Evolutionary conservation across 2,888 invertebrate genomes (phyloP).

Genomic region (Parnassius mnemosyne): DNA sequence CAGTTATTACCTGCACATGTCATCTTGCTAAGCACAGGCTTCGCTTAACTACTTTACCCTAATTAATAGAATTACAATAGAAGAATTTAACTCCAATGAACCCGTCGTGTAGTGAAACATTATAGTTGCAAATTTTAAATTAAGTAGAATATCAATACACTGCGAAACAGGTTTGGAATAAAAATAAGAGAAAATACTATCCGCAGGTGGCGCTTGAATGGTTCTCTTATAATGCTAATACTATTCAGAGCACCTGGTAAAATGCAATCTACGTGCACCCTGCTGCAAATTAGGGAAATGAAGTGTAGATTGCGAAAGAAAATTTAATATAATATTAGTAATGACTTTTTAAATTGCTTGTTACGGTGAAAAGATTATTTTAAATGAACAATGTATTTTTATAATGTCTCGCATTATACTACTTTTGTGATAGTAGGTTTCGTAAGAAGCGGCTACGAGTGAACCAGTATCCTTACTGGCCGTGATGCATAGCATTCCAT

Average conservation of each 20-base stretch:
- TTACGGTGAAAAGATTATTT: not conserved
- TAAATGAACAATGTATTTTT: no score
- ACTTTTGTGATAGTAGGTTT: not conserved
- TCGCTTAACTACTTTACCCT: no score
- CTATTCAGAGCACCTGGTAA: constrained; percentile 28
- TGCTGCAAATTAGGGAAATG: constrained; percentile 28
- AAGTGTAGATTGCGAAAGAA: constrained; percentile 10
- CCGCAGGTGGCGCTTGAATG: constrained; percentile 25
- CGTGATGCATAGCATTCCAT: no score
- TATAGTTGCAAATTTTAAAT: no score
- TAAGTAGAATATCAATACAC: no score
- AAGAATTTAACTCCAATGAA: no score
- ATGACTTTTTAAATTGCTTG: constrained; percentile 12
- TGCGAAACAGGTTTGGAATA: constrained; percentile 4
- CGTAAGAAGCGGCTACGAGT: not conserved
- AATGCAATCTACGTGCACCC: constrained; percentile 25
- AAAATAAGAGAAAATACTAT: constrained; percentile 21
- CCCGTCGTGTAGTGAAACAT: no score
- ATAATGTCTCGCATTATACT: no score
- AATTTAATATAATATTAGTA: constrained; percentile 4
- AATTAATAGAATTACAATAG: no score
- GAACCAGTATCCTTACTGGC: no score
- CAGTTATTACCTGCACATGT: no score
- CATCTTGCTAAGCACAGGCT: no score
- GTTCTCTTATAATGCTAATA: constrained; percentile 31